phyloP scores from a whole-genome alignment of 2,797 vertebrate species.

The Benthosema pterotum region DNA sequence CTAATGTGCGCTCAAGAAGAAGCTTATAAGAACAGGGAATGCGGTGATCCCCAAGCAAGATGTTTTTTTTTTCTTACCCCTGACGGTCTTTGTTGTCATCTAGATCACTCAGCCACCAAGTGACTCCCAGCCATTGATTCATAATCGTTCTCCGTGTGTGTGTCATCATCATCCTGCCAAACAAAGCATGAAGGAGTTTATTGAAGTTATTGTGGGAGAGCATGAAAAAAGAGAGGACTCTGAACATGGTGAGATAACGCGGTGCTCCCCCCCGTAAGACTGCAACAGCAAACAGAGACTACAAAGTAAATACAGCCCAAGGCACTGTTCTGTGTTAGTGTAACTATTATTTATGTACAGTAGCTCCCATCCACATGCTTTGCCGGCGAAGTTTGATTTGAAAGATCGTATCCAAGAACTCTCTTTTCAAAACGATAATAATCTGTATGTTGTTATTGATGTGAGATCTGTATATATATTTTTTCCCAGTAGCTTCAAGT shows the following conservation, averaged over 20 bases:
- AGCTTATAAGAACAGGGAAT: background rate
- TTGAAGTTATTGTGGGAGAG: conserved; percentile 24
- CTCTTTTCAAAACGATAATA: no score
- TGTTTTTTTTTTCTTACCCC: conserved; percentile 12
- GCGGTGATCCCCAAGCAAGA: background rate
- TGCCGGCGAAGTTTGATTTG: no score
- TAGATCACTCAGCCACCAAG: conserved; percentile 2
- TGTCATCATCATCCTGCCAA: conserved; percentile 26
- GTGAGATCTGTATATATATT: no score
- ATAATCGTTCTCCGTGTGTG: conserved; percentile 10
- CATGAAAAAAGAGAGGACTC: conserved; percentile 3
- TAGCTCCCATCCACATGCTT: conserved; percentile 20
- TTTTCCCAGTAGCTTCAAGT: no score
- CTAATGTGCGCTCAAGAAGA: background rate
- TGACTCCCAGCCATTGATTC: conserved; percentile 17
- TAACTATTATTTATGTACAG: conserved; percentile 41
- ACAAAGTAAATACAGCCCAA: conserved; percentile 48
- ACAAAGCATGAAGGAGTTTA: conserved; percentile 40
- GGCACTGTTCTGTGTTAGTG: conserved; percentile 41
- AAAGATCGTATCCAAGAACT: no score
- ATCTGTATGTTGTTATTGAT: no score
- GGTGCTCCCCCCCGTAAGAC: conserved; percentile 41
- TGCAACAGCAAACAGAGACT: conserved; percentile 54
- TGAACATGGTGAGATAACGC: conserved; percentile 22
- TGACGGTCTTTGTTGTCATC: conserved; percentile 25